phyloP scores from a whole-genome alignment of 2,888 invertebrate genomes.

The Pilophorus perplexus region DNA sequence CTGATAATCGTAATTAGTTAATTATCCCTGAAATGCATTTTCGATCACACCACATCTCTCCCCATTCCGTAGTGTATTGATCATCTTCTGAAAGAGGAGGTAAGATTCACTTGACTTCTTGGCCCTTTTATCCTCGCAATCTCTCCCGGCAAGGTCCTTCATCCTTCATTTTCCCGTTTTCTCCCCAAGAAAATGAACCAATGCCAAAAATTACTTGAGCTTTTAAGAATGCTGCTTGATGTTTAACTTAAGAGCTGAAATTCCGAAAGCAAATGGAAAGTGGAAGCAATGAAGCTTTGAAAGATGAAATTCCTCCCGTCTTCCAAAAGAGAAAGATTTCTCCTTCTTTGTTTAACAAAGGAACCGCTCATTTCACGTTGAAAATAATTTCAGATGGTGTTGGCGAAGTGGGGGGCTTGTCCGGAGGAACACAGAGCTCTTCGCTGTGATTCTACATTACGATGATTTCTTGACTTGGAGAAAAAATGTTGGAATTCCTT shows the following conservation, averaged over 20 bases:
- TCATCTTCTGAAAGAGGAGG: too few relatives aligned
- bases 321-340: constrained; percentile 37
- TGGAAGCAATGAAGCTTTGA: constrained; percentile 35
- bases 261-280: constrained; percentile 37
- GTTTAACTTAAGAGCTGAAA: constrained; percentile 22
- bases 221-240: constrained; percentile 36
- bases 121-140: neutral
- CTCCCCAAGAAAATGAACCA: neutral
- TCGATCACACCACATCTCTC: too few relatives aligned
- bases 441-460: constrained; percentile 9
- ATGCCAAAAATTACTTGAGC: constrained; percentile 29
- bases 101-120: too few relatives aligned
- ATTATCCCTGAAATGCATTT: too few relatives aligned
- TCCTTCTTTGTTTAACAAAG: constrained; percentile 36
- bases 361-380: constrained; percentile 32
- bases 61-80: too few relatives aligned
- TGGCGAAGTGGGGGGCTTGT: neutral
- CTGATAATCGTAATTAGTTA: too few relatives aligned
- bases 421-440: neutral
- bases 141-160: neutral
- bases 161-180: neutral
- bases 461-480: too few relatives aligned
- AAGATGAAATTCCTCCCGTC: constrained; percentile 36
- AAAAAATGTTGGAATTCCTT: too few relatives aligned
- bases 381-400: constrained; percentile 29